A percentile compares a stretch with the other conserved stretches of the same genome.
Evolutionary conservation across 2,888 invertebrate species (phyloP).

Genomic region (Papilio gigon): DNA sequence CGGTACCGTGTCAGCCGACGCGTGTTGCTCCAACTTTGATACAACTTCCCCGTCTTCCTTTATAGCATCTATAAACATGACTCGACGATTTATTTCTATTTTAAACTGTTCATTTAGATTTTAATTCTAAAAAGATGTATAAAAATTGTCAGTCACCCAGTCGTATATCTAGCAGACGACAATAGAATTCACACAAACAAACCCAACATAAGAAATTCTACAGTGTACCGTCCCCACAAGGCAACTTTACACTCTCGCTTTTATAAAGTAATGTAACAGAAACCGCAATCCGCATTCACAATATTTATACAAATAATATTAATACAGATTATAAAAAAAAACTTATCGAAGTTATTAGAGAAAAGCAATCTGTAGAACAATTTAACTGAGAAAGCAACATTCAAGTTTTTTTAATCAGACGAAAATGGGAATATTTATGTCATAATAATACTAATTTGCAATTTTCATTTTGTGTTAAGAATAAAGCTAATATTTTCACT

Average conservation of each 20-base stretch:
- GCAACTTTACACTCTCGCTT: background rate
- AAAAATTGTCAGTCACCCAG: too few species aligned
- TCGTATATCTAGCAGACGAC: too few species aligned
- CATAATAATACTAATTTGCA: background rate
- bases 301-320: background rate
- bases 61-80: slow-evolving; percentile 60
- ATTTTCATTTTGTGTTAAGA: background rate
- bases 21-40: slow-evolving; percentile 72
- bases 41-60: slow-evolving; percentile 71
- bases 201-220: too few species aligned
- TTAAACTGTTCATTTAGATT: too few species aligned
- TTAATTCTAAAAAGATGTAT: too few species aligned
- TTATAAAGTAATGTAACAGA: background rate
- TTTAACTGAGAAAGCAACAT: background rate
- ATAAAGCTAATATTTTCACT: background rate
- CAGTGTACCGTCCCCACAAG: too few species aligned
- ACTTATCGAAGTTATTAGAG: background rate
- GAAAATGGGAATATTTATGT: background rate
- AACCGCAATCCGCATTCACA: background rate
- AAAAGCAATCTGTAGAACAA: background rate
- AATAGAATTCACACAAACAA: too few species aligned
- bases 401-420: background rate
- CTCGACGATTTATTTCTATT: too few species aligned
- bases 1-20: slow-evolving; percentile 63
- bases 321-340: background rate